Evolutionary conservation across 2,888 invertebrate genomes (phyloP).

Genomic region (Aspidiotus destructor): DNA sequence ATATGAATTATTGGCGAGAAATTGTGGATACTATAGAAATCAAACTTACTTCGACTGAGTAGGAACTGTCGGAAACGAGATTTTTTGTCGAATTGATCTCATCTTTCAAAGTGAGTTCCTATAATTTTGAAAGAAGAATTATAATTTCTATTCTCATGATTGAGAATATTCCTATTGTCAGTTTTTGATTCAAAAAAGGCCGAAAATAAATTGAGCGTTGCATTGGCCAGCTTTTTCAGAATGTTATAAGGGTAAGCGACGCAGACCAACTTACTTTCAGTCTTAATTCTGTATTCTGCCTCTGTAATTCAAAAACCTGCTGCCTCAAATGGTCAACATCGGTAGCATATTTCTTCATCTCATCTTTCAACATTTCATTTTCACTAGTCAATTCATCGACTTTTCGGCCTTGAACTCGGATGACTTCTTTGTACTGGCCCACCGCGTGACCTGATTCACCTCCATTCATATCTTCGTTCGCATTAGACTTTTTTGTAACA

Average conservation of each 20-base stretch:
- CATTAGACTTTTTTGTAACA: conserved; percentile 40
- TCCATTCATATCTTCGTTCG: conserved; percentile 33
- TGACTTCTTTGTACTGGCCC: conserved; percentile 78
- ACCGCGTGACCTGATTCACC: conserved; percentile 46
- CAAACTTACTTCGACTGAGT: too few relatives aligned
- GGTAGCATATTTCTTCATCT: conserved; percentile 34
- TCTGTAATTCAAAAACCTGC: conserved; percentile 60
- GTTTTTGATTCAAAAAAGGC: neutral
- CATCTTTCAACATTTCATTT: conserved; percentile 35
- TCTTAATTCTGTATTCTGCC: conserved; percentile 58
- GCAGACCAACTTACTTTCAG: conserved; percentile 48
- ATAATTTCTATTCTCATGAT: neutral
- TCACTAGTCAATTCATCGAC: conserved; percentile 40
- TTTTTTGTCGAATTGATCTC: neutral
- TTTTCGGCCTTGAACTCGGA: conserved; percentile 75
- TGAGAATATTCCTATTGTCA: too few relatives aligned
- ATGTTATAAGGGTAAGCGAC: too few relatives aligned
- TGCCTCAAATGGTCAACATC: conserved; percentile 58
- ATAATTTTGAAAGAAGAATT: neutral
- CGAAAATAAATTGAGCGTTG: neutral
- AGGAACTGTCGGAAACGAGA: neutral
- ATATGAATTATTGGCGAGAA: too few relatives aligned
- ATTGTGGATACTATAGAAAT: too few relatives aligned
- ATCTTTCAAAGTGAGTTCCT: conserved; percentile 7
- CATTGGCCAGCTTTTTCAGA: neutral